Base-by-base conservation (phyloP, 2,113 vertebrate species). In the Rhadina sibilatrix region DNA sequence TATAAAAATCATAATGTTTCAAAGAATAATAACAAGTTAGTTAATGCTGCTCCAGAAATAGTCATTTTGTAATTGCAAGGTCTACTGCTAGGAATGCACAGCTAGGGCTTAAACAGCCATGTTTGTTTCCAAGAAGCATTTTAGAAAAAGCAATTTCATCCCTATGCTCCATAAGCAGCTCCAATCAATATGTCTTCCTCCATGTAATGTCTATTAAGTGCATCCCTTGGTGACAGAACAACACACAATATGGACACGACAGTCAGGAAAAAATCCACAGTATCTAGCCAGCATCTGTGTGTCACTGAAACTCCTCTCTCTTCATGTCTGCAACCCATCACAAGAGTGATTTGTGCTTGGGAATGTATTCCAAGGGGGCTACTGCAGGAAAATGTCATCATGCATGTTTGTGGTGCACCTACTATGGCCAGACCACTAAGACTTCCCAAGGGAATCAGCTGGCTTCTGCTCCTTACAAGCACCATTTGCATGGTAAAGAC, bases 201-300 rank as follows among this genome's bases (percentile, higher is more conserved):
- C 31, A 30, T 15, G 19, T 46, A 37, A 28, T 35, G 56, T 35
- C 68, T 89, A 11, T n/a, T 60, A 65, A 87, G 49, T n/a, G 25
- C 35, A 47, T n/a, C 44, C 20, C 49, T 79, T 40, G 84, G 60
- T 42, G 65, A 52, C 56, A 75, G 64, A 81, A 25, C 52, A 77
- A 15, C 42, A 9, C 7, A 47, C 5, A 66, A 9, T 9, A 27
- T 3, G 24, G 72, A 64, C 21, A 57, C 0, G 0, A 65, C 15
- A 65, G 49, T 27, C 5, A 60, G 81, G 60, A 12, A 65, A 47
- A 28, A 15, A 53, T 13, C 27, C 30, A 44, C 11, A 23, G 19
- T 5, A 54, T 56, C 47, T 27, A 42, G 8, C 57, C 33, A 83
- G 66, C n/a, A 61, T 57, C 25, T 27, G 28, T 14, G 23, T 11